Evolutionary conservation across 2,888 invertebrate species (phyloP), one percentile per base, ranked within the genome.

Genomic region (Cantharis nigra): DNA sequence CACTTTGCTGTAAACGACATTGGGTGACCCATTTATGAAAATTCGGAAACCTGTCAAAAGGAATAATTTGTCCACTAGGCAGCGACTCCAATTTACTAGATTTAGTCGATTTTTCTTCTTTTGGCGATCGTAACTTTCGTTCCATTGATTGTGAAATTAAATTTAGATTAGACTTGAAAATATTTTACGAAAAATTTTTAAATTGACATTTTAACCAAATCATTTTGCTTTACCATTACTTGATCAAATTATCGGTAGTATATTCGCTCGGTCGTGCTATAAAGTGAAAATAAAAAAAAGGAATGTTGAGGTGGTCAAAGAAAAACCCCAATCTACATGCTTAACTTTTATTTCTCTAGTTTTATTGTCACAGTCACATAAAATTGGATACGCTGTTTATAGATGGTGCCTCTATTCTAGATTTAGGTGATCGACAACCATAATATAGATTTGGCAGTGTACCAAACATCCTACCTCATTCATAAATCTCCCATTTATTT

Each of bases 331-430:
- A 28, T 28, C 10, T 28, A 72, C 65, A 65, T 69, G 26, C 14
- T 75, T 75, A 72, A 81, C 81, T 81, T 85, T 83, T 86, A 85
- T 86, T 86, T 85, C 82, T 83, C 85, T 87, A 87, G 82, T 83
- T 83, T 88, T 88, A 88, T 88, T 88, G 88, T 88, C 88, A 86
- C 87, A 87, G 87, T 88, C 88, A 88, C 87, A 86, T 86, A 84
- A 80, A 78, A 74, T 78, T 78, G 75, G 75, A 78, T 82, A 82
- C 78, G 75, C 33, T 78, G 49, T 74, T 71, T 65, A 71, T 72
- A 78, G 78, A 78, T 75, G 72, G 75, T 78, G 78, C 75, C 75
- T 72, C 78, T 78, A 78, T 26, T 70, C 78, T 78, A 78, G 73
- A 67, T 16, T 75, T 63, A 70, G 23, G 78, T 78, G 75, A 78